A percentile compares a stretch with the other conserved stretches of the same genome.
Evolutionary conservation across 2,113 vertebrate genomes (phyloP).

Genomic region (Cynopterus brachyotis): DNA sequence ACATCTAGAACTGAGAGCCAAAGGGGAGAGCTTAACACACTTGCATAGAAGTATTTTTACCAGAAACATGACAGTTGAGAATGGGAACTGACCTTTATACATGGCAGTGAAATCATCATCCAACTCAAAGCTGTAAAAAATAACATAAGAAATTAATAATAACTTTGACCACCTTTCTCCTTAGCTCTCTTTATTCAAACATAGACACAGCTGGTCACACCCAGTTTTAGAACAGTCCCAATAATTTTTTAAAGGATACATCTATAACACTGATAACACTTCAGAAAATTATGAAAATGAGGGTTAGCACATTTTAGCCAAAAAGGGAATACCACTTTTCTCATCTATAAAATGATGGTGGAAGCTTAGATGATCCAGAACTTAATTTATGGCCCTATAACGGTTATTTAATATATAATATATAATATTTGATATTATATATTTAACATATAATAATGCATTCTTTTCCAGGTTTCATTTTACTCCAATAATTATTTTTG

Average conservation of each 20-base stretch:
- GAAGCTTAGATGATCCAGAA: background rate
- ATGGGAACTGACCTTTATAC: slow-evolving; percentile 92
- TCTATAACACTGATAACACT: background rate
- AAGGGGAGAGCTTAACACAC: background rate
- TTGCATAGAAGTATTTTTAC: fast-evolving
- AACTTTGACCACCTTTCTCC: background rate
- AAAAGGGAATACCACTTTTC: background rate
- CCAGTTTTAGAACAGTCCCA: background rate
- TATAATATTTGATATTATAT: too few species aligned
- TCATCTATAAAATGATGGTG: background rate
- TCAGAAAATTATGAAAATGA: background rate
- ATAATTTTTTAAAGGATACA: background rate
- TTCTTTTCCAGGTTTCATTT: background rate
- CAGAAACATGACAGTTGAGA: background rate
- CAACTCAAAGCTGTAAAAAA: slow-evolving; percentile 91
- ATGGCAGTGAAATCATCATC: slow-evolving; percentile 97
- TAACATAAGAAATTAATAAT: background rate
- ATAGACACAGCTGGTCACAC: background rate
- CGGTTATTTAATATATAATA: background rate
- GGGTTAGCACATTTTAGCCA: background rate
- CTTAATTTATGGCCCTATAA: background rate
- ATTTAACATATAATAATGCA: too few species aligned
- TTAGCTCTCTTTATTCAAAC: background rate
- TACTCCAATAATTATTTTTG: background rate
- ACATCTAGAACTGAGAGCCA: slow-evolving; percentile 90